phyloP scores from a whole-genome alignment of 2,797 vertebrate genomes.

The Yasuhikotakia modesta region DNA sequence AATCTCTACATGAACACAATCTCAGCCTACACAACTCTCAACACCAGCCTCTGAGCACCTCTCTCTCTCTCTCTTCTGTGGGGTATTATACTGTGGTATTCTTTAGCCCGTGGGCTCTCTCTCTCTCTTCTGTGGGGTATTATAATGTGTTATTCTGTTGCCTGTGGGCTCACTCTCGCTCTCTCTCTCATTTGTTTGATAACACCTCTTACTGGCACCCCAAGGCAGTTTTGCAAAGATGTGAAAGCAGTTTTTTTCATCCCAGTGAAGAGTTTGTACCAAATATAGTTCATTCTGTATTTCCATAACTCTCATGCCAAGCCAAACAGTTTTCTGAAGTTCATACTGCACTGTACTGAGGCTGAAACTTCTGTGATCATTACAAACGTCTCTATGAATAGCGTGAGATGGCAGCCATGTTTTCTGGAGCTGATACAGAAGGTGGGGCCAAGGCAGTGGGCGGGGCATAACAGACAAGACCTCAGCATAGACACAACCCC shows the following conservation, averaged over 20 bases:
- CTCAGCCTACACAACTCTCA: constrained; percentile 33
- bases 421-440: constrained; percentile 6
- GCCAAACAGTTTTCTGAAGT: constrained; percentile 1
- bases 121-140: constrained; percentile 37
- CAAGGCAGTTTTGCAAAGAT: constrained; percentile 13
- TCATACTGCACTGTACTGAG: neutral
- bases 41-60: constrained; percentile 37
- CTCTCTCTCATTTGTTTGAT: neutral
- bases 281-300: constrained; percentile 32
- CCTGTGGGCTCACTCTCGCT: constrained; percentile 1
- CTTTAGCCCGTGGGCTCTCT: no score
- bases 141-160: constrained; percentile 10
- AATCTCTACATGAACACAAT: constrained; percentile 34
- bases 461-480: neutral
- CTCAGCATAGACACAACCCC: neutral
- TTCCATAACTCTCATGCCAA: constrained; percentile 8
- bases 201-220: constrained; percentile 11
- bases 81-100: no score
- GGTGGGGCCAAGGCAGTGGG: neutral
- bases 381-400: constrained; percentile 13
- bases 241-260: neutral
- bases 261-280: neutral
- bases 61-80: neutral
- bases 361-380: constrained; percentile 18
- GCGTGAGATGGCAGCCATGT: constrained; percentile 3